phyloP scores from a whole-genome alignment of 2,797 vertebrate genomes.

The Myoxocephalus aenaeus region DNA sequence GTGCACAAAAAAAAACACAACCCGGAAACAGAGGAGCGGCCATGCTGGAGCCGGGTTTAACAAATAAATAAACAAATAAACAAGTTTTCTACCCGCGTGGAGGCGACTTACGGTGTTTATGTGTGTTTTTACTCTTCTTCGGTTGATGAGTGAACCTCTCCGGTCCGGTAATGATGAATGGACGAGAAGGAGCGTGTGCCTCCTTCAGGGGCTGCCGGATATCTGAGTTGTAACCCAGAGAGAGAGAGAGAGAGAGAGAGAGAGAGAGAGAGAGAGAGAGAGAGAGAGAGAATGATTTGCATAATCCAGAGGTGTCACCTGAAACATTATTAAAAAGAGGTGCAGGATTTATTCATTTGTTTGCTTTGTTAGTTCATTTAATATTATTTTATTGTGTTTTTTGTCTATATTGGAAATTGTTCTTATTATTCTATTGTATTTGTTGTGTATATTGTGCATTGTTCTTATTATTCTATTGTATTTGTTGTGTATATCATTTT shows the following conservation, averaged over 20 bases:
- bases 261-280: neutral
- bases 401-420: too few relatives aligned
- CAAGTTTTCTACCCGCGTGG: fast-evolving
- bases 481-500: too few relatives aligned
- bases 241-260: neutral
- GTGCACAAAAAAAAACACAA: constrained; percentile 66
- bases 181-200: neutral
- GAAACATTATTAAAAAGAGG: neutral
- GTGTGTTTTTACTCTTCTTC: fast-evolving
- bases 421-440: too few relatives aligned
- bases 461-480: too few relatives aligned
- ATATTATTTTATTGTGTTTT: too few relatives aligned
- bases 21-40: constrained; percentile 66
- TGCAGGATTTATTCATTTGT: neutral
- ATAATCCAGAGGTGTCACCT: too few relatives aligned
- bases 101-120: constrained; percentile 12
- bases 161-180: neutral
- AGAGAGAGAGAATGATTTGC: neutral
- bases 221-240: neutral
- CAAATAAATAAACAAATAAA: fast-evolving
- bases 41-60: neutral
- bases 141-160: neutral
- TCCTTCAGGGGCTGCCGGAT: constrained; percentile 47
- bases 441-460: too few relatives aligned
- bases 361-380: too few relatives aligned